Percentiles rank a stretch among this genome's conserved stretches.
Evolutionary conservation across 1,140 invertebrate species (phyloP).

Genomic region (Physella acuta): DNA sequence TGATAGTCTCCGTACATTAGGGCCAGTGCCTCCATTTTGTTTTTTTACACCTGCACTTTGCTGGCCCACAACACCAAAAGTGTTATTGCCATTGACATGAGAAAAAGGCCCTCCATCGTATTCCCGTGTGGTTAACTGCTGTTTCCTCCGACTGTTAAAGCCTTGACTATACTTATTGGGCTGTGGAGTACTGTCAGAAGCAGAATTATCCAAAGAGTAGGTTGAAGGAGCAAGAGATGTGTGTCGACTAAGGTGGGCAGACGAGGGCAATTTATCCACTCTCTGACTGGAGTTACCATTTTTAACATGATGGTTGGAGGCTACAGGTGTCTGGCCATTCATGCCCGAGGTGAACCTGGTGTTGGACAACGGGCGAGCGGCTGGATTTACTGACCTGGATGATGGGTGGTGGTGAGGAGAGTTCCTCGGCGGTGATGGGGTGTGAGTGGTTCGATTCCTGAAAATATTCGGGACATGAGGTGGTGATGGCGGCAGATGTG

Average conservation of each 20-base stretch:
- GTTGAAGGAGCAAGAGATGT: background rate
- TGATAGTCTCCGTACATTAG: background rate
- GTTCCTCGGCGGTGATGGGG: constrained; percentile 21
- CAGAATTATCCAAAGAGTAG: background rate
- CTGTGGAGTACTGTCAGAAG: background rate
- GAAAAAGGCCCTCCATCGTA: no score
- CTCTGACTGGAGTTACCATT: background rate
- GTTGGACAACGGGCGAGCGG: background rate
- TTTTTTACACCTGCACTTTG: background rate
- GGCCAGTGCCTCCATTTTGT: background rate
- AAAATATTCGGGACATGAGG: constrained; percentile 25
- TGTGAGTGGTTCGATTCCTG: background rate
- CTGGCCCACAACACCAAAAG: no score
- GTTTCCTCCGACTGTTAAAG: constrained; percentile 7
- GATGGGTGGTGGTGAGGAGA: no score
- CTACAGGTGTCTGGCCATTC: background rate
- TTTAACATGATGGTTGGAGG: background rate
- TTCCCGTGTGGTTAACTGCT: no score
- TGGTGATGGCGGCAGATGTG: constrained; percentile 6
- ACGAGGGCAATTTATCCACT: background rate
- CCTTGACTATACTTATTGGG: background rate
- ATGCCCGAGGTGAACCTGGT: background rate
- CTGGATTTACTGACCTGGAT: no score
- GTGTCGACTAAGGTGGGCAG: background rate
- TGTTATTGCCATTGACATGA: no score